Base-by-base conservation (phyloP, 1,140 invertebrate genomes). In the Apis mellifera region DNA sequence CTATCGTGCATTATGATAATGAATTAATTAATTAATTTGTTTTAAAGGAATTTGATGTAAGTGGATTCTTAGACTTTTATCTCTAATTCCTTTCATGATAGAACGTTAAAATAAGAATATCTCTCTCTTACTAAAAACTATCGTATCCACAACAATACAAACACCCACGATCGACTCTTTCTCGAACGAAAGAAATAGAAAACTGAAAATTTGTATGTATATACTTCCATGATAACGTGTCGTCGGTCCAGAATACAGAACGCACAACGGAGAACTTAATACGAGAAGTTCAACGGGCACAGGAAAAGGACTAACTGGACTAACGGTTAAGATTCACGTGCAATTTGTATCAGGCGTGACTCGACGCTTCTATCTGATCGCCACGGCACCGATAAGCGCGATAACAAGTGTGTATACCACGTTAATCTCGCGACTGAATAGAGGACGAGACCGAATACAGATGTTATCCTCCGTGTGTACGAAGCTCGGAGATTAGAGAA, bases 321-420 rank as follows among this genome's bases (percentile, higher is more conserved):
- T 26, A 23, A 9, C 23, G 65, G 74, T 62, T 69, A 70, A 69
- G 74, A 66, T 68, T 69, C 48, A n/a, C 5, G 48, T 8, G 72
- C 74, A 82, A 82, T 69, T 82, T 82, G 80, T 82, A 82, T 62
- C 71, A 21, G 9, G 64, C 64, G 42, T 55, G 13, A 50, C 73
- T 54, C 19, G 73, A 59, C n/a, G 55, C 73, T 50, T 52, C 68
- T 77, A 82, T 82, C 80, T 82, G 80, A 82, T 82, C 74, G 57
- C 5, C 74, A 54, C 17, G 65, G 19, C 26, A 57, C 23, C 55
- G 80, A 82, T 82, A 82, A 42, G 26, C 48, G 15, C 55, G 80
- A 82, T 82, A 82, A 82, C 80, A 82, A 82, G 80, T 82, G 80
- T 77, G 55, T 77, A 62, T 77, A 82, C 65, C 48, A 77, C 74